Conservation (phyloP, 2,888 invertebrate genomes). For the Ectemnius lituratus region DNA sequence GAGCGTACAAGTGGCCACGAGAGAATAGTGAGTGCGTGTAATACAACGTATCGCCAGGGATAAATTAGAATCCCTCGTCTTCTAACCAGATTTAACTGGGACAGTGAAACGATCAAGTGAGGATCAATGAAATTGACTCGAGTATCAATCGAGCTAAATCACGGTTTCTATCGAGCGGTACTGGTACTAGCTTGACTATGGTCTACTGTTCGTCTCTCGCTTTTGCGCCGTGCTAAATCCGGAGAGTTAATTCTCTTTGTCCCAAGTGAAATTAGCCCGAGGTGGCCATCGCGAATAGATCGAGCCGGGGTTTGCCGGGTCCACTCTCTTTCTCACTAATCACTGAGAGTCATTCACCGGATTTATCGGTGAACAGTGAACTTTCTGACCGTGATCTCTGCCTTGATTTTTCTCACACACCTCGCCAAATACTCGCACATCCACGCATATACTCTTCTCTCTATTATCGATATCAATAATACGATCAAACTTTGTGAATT, state of each 20-base stretch:
- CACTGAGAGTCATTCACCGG: not conserved
- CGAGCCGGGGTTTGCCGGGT: not conserved
- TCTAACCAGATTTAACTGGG: no score
- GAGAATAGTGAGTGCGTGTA: not conserved
- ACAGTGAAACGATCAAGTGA: no score
- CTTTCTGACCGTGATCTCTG: slow-evolving; percentile 1
- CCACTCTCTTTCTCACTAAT: not conserved
- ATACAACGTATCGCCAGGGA: not conserved
- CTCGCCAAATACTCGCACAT: slow-evolving; percentile 2
- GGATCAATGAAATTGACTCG: not conserved
- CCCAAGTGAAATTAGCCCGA: slow-evolving; percentile 26
- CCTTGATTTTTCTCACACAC: slow-evolving; percentile 22
- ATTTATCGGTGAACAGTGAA: not conserved
- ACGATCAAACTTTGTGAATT: not conserved
- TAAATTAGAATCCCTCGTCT: not conserved
- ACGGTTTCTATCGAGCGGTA: not conserved
- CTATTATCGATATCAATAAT: not conserved
- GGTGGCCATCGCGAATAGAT: not conserved
- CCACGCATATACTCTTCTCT: not conserved
- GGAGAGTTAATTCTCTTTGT: slow-evolving; percentile 28
- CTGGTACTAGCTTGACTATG: no score
- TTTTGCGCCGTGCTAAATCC: slow-evolving; percentile 14
- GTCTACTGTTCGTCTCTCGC: not conserved
- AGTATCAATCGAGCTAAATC: not conserved
- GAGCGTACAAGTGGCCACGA: not conserved